Evolutionary conservation across 2,113 vertebrate genomes (phyloP).

Genomic region (Aphyosemion australe): DNA sequence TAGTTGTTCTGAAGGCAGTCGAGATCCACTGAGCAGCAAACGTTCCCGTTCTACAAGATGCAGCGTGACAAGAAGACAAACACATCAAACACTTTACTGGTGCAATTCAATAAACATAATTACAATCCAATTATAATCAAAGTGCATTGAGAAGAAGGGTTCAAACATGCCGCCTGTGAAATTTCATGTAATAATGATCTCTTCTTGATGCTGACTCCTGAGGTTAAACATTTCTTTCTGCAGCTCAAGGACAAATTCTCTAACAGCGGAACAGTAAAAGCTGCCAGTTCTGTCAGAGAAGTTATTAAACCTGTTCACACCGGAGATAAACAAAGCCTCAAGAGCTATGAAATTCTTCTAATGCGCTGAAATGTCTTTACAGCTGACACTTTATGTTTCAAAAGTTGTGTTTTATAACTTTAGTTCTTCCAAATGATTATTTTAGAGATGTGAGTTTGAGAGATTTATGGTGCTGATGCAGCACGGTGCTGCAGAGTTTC

Average conservation of each 20-base stretch:
- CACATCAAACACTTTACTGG: slow-evolving; percentile 1
- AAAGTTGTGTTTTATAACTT: too few relatives aligned
- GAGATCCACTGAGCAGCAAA: slow-evolving; percentile 94
- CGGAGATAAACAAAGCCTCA: background rate
- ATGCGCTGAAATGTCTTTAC: background rate
- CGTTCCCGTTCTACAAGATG: slow-evolving; percentile 86
- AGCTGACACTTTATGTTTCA: too few relatives aligned
- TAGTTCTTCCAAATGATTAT: too few relatives aligned
- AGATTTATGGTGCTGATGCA: too few relatives aligned
- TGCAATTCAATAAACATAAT: background rate
- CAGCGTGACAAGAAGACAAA: slow-evolving; percentile 20
- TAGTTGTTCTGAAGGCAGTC: slow-evolving; percentile 95
- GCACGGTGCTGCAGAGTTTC: too few relatives aligned
- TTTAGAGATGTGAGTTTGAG: too few relatives aligned
- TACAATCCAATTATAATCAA: background rate
- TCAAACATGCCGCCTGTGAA: too few relatives aligned
- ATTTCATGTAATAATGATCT: background rate
- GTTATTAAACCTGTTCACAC: background rate
- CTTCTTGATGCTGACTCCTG: background rate
- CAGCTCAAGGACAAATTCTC: background rate
- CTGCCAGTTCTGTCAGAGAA: slow-evolving; percentile 2
- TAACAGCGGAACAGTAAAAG: background rate
- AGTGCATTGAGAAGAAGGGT: background rate
- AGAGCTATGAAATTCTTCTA: background rate
- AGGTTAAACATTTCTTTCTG: background rate